Evolutionary conservation across 2,888 invertebrate genomes (phyloP), one percentile per base, ranked within the genome.

Genomic region (Pristionchus exspectatus): DNA sequence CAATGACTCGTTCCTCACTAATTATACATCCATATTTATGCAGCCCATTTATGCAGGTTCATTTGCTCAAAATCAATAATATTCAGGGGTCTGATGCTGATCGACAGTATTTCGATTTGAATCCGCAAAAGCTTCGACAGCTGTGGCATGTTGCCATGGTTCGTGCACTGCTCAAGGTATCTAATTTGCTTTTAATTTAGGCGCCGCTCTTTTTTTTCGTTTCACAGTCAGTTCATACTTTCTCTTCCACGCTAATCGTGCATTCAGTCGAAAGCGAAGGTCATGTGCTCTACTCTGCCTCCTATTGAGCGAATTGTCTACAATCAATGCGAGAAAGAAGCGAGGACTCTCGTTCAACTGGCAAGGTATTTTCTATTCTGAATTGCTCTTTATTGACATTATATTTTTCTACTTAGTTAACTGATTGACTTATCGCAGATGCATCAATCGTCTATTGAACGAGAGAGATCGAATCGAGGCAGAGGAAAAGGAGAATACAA

Each of bases 81-180:
- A 50, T 50, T 50, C 44, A 63, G 50, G 54, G 27, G 21, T 16
- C 50, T 24, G 50, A 21, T 27, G 0, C 50, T 2, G 89, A 89
- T 0, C 24, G 66, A 16, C 24, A 89, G n/a, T 83, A 90, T 7
- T 93, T 90, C 91, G 92, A 92, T 33, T 74, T 93, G 38, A 91
- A 93, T 90, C 91, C 93, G 38, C 90, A 86, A n/a, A 91, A 93
- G 27, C 88, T 93, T n/a, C 91, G 91, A 50, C 92, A 92, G 30
- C 88, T 92, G 38, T 93, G 92, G 92, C 92, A 93, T 81, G 90
- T 90, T 72, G 93, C 91, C 16, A 92, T 93, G 69, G 90, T 93
- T 2, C 91, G 91, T 84, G 91, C 91, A 24, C 87, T 93, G 12
- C 91, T 93, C 24, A 93, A 93, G 88, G 93, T 93, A 38, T 88